These are phyloP conservation scores for Hypomesus transpacificus DNA, from an alignment of 2,113 vertebrate genomes.

Conservation along the genomic window DNA sequence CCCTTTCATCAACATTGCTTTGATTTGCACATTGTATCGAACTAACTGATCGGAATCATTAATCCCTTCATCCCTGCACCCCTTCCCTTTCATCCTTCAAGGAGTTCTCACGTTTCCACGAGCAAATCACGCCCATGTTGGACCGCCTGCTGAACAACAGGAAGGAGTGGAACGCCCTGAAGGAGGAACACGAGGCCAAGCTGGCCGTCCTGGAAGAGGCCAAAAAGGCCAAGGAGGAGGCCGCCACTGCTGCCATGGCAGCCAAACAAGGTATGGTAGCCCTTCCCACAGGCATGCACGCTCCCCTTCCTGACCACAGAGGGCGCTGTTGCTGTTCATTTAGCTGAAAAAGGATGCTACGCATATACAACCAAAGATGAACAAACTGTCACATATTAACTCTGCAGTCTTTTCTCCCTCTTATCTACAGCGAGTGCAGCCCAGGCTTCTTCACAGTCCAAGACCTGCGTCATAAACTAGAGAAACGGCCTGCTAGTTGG, in stretches of 20 bases:
- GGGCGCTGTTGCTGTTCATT: too few species aligned
- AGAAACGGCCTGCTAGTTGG: neutral
- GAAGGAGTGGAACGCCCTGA: conserved; percentile 78
- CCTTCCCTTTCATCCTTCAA: conserved; percentile 29
- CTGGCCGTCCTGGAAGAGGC: conserved; percentile 64
- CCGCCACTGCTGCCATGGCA: neutral
- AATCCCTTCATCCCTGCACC: neutral
- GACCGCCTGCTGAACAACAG: conserved; percentile 78
- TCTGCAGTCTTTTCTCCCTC: conserved; percentile 6
- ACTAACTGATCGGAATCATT: too few species aligned
- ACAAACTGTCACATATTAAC: neutral
- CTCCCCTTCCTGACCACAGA: too few species aligned
- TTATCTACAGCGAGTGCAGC: conserved; percentile 42
- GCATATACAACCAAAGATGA: neutral
- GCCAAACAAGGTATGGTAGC: conserved; percentile 59
- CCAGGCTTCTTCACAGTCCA: conserved; percentile 58
- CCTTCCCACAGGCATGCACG: neutral
- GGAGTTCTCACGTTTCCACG: conserved; percentile 81
- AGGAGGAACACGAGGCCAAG: conserved; percentile 75
- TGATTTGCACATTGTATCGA: too few species aligned
- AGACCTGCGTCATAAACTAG: conserved; percentile 70
- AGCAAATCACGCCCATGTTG: conserved; percentile 78
- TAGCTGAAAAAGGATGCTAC: neutral
- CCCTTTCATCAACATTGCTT: neutral
- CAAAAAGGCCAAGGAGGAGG: conserved; percentile 69